Conservation (phyloP, 1,140 invertebrate genomes). For the Cataglyphis hispanica region DNA sequence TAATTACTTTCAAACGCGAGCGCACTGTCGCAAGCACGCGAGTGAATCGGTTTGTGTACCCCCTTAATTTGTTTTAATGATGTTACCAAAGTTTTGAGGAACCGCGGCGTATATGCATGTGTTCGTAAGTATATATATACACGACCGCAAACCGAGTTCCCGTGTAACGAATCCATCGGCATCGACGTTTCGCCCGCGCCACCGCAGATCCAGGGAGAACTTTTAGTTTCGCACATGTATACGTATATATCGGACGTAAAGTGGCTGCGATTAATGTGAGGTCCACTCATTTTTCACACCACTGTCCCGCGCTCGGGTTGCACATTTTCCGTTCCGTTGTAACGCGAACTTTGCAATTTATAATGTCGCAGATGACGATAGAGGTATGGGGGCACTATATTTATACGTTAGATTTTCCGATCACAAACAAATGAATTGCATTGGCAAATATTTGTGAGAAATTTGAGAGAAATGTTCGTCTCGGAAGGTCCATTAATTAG, state of each 20-base stretch:
- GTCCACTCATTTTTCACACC: conserved; percentile 75
- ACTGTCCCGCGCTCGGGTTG: conserved; percentile 1
- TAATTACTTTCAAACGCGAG: conserved; percentile 20
- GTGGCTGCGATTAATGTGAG: conserved; percentile 77
- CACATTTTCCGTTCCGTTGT: background rate
- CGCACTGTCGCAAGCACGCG: background rate
- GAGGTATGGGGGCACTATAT: background rate
- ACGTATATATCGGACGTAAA: conserved; percentile 71
- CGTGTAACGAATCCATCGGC: conserved; percentile 74
- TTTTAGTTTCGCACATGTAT: conserved; percentile 74
- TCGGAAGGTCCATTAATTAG: too few species aligned
- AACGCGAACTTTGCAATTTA: conserved; percentile 44
- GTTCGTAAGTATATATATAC: conserved; percentile 54
- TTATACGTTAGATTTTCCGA: background rate
- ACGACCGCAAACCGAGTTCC: conserved; percentile 69
- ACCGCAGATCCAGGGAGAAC: conserved; percentile 46
- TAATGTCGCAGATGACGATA: conserved; percentile 27
- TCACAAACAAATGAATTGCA: too few species aligned
- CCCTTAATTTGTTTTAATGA: conserved; percentile 60
- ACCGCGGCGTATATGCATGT: conserved; percentile 36
- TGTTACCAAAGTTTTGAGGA: conserved; percentile 60
- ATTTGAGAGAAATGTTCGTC: too few species aligned
- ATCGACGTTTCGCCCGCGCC: conserved; percentile 63
- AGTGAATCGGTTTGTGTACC: background rate
- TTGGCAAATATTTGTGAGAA: too few species aligned